Evolutionary conservation across 2,113 vertebrate genomes (phyloP).

Genomic region (Corythornis madagascariensis): DNA sequence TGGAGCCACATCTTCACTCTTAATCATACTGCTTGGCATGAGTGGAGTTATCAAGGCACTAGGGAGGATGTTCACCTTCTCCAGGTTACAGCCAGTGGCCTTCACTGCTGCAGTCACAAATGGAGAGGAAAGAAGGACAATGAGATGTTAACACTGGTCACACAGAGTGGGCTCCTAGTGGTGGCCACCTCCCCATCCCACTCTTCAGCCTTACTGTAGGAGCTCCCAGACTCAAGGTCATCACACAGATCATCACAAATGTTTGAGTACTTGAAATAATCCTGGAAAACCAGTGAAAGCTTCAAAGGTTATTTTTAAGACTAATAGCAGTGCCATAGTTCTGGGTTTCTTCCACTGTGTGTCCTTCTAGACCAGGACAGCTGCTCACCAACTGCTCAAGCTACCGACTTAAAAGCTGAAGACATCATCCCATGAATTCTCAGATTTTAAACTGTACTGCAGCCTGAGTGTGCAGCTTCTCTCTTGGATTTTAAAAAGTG

Average conservation of each 20-base stretch:
- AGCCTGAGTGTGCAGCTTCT: neutral
- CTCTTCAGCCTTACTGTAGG: neutral
- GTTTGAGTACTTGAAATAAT: neutral
- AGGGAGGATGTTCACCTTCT: slow-evolving; percentile 83
- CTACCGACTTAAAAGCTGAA: neutral
- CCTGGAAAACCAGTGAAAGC: neutral
- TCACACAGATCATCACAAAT: neutral
- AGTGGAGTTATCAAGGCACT: slow-evolving; percentile 86
- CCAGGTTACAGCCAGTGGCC: slow-evolving; percentile 79
- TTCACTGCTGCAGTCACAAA: slow-evolving; percentile 77
- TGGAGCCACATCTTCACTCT: slow-evolving; percentile 92
- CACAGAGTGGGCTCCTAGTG: neutral
- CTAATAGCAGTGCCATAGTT: neutral
- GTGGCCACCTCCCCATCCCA: neutral
- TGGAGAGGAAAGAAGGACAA: neutral
- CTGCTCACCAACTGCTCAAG: neutral
- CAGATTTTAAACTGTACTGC: neutral
- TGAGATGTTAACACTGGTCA: neutral
- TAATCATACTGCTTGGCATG: slow-evolving; percentile 85
- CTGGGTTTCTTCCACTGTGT: neutral
- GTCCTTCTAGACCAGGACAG: neutral
- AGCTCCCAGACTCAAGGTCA: neutral
- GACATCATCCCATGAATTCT: neutral
- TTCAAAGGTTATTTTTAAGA: neutral
- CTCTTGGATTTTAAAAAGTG: neutral